phyloP scores from a whole-genome alignment of 2,888 invertebrate genomes.

The Sipunculus nudus region DNA sequence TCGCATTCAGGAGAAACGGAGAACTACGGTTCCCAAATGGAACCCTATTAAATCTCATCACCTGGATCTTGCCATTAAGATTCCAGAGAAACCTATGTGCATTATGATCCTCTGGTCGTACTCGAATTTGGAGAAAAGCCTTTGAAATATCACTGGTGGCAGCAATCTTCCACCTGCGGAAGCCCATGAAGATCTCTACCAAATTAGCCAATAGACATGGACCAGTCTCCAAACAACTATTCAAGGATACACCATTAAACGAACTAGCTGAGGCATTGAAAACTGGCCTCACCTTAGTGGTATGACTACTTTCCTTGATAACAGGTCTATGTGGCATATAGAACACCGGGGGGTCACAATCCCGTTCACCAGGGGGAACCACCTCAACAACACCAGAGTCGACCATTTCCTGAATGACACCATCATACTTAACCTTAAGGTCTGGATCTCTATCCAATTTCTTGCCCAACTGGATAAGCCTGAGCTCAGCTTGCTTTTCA shows the following conservation, averaged over 20 bases:
- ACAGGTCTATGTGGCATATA: no score
- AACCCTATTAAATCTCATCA: neutral
- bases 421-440: no score
- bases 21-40: neutral
- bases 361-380: no score
- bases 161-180: neutral
- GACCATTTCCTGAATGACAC: no score
- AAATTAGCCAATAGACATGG: no score
- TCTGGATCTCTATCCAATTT: neutral
- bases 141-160: neutral
- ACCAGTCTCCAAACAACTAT: no score
- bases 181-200: neutral
- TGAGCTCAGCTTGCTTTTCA: neutral
- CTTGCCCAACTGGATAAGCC: neutral
- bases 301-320: no score
- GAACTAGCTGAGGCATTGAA: no score
- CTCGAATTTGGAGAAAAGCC: neutral
- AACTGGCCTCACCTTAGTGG: no score
- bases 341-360: no score
- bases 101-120: neutral
- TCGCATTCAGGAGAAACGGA: constrained; percentile 21
- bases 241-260: no score
- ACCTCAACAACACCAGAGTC: no score
- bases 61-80: neutral
- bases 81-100: neutral